A percentile compares a stretch with the other conserved stretches of the same genome.
Conservation (phyloP, 2,113 vertebrate species). For the Tricholaema leucomelas region DNA sequence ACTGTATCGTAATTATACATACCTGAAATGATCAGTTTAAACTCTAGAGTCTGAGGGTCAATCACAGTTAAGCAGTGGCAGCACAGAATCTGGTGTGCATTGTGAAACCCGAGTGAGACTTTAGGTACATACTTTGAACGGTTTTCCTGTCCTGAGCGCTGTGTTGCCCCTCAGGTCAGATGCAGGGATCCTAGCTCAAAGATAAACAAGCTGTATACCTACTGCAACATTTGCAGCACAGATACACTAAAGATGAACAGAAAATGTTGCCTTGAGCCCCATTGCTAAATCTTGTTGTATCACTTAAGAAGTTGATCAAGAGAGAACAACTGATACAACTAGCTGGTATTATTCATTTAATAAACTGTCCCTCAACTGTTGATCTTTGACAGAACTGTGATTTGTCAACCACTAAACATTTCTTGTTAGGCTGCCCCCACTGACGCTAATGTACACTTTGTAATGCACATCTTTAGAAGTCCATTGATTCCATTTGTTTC, state of each 20-base stretch:
- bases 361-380: neutral
- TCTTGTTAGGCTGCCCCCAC: neutral
- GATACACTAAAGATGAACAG: neutral
- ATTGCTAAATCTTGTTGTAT: neutral
- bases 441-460: neutral
- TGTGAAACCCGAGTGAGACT: neutral
- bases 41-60: neutral
- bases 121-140: neutral
- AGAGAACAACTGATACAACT: slow-evolving; percentile 2
- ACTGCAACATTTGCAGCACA: neutral
- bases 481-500: slow-evolving; percentile 47
- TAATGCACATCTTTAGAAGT: slow-evolving; percentile 39
- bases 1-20: neutral
- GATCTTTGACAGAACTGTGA: neutral
- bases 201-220: neutral
- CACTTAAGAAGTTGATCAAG: neutral
- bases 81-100: neutral
- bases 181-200: neutral
- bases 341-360: slow-evolving; percentile 37
- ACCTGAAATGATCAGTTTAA: neutral
- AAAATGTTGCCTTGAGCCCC: neutral
- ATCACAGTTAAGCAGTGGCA: neutral
- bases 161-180: neutral
- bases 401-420: neutral
- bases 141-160: neutral